phyloP scores from a whole-genome alignment of 1,140 invertebrate species.

The Nomia melanderi region DNA sequence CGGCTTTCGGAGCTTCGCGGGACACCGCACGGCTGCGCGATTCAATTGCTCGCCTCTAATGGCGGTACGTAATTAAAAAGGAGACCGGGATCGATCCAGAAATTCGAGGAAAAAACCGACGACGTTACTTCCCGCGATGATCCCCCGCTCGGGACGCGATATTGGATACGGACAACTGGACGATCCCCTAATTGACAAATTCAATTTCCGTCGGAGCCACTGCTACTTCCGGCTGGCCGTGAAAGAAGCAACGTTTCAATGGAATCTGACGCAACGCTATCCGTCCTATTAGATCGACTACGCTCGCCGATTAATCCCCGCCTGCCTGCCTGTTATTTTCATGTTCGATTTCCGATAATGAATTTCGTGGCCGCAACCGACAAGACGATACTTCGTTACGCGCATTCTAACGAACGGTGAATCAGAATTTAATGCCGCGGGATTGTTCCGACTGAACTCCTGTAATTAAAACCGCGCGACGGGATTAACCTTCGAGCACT shows the following conservation, averaged over 20 bases:
- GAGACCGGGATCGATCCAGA: background rate
- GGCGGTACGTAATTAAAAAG: slow-evolving; percentile 9
- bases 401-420: background rate
- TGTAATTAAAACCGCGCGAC: background rate
- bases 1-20: background rate
- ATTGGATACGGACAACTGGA: too few species aligned
- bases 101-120: too few species aligned
- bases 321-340: slow-evolving; percentile 14
- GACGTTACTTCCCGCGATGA: background rate
- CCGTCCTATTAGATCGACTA: slow-evolving; percentile 26
- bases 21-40: background rate
- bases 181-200: slow-evolving; percentile 12
- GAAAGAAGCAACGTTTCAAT: slow-evolving; percentile 27
- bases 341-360: slow-evolving; percentile 49
- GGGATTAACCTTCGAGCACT: background rate
- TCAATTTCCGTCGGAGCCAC: background rate
- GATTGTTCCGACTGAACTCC: background rate
- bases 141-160: background rate
- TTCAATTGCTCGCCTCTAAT: background rate
- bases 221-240: background rate
- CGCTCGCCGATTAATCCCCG: slow-evolving; percentile 50
- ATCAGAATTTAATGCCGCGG: background rate
- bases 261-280: slow-evolving; percentile 25
- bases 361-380: slow-evolving; percentile 33
- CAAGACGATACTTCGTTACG: background rate